phyloP scores from a whole-genome alignment of 2,113 vertebrate genomes.

The Oxygymnocypris stewartii region DNA sequence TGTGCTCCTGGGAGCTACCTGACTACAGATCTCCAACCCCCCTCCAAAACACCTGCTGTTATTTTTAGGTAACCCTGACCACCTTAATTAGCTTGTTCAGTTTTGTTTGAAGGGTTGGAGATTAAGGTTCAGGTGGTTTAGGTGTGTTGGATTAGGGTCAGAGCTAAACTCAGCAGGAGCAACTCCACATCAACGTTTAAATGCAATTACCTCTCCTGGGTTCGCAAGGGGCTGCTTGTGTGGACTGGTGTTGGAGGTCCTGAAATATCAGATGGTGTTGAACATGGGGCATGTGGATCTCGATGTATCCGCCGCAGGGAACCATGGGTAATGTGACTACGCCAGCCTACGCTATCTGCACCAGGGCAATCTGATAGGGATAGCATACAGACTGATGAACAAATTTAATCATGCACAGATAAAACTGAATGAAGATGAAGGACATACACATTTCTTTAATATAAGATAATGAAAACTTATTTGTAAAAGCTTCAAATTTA shows the following conservation, averaged over 20 bases:
- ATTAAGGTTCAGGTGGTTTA: neutral
- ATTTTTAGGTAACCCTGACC: neutral
- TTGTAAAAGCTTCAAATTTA: neutral
- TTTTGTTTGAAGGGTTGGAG: neutral
- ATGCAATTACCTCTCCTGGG: slow-evolving; percentile 77
- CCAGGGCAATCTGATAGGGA: slow-evolving; percentile 66
- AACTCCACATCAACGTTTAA: neutral
- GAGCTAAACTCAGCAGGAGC: neutral
- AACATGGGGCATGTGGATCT: slow-evolving; percentile 70
- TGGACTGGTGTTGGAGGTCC: slow-evolving; percentile 79
- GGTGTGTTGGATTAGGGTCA: neutral
- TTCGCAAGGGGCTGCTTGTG: slow-evolving; percentile 83
- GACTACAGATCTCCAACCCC: neutral
- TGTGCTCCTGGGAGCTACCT: neutral
- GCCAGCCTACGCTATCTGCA: slow-evolving; percentile 76
- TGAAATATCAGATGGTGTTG: slow-evolving; percentile 76
- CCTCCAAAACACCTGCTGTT: neutral
- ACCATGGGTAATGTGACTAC: slow-evolving; percentile 76
- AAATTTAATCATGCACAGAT: neutral
- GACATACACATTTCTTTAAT: neutral
- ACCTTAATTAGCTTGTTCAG: neutral
- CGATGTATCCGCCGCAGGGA: slow-evolving; percentile 74
- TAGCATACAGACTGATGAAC: neutral
- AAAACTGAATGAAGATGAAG: neutral
- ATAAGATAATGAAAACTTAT: neutral